Conservation (phyloP, 2,888 invertebrate genomes). For the Cryptops parisi region DNA sequence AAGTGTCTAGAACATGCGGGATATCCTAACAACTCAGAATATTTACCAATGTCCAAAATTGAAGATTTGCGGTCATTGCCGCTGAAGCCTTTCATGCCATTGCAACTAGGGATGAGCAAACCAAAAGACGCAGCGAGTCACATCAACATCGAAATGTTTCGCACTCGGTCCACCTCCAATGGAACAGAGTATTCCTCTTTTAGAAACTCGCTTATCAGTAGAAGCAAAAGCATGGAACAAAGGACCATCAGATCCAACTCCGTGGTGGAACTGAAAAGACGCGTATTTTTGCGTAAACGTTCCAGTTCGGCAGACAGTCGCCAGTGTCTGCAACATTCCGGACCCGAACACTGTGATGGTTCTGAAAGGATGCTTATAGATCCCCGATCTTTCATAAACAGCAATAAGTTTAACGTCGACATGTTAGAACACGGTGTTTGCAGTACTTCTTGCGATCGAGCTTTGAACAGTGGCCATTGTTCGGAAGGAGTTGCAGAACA, state of each 20-base stretch:
- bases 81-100: constrained; percentile 22
- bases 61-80: constrained; percentile 14
- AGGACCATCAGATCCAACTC: constrained; percentile 20
- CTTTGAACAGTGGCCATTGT: neutral
- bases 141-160: neutral
- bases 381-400: neutral
- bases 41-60: constrained; percentile 1
- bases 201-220: neutral
- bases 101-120: constrained; percentile 12
- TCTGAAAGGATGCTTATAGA: neutral
- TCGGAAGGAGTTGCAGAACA: neutral
- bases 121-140: neutral
- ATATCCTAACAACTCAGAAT: neutral
- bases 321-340: constrained; percentile 1
- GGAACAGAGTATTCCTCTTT: neutral
- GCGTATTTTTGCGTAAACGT: constrained; percentile 18
- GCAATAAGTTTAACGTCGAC: neutral
- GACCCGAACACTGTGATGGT: neutral
- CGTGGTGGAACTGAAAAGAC: constrained; percentile 20
- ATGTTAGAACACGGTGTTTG: neutral
- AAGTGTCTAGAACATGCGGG: too few relatives aligned
- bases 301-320: constrained; percentile 22
- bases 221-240: neutral
- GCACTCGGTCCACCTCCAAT: neutral
- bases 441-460: neutral